phyloP scores from a whole-genome alignment of 2,113 vertebrate genomes.

The Delphinus delphis region DNA sequence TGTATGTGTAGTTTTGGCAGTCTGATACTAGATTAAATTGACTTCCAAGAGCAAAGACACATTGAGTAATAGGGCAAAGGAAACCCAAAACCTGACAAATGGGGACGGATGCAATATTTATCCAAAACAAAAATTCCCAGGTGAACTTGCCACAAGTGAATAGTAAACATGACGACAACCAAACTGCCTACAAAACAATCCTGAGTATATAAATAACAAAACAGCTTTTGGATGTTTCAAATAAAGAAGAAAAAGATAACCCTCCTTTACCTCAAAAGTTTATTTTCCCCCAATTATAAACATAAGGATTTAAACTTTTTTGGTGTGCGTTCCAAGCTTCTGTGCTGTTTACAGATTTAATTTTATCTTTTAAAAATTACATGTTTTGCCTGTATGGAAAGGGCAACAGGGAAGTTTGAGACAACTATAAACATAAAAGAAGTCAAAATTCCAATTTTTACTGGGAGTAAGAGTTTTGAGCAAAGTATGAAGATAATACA shows the following conservation, averaged over 20 bases:
- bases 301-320: neutral
- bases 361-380: constrained; percentile 38
- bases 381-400: neutral
- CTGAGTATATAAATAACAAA: neutral
- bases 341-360: neutral
- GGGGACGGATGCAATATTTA: neutral
- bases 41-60: neutral
- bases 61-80: neutral
- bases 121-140: neutral
- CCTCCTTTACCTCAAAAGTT: neutral
- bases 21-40: neutral
- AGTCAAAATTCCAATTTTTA: constrained; percentile 19
- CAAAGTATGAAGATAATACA: neutral
- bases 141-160: neutral
- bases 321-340: neutral
- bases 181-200: neutral
- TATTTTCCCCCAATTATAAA: neutral
- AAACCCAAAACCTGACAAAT: neutral
- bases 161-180: neutral
- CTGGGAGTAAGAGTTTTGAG: constrained; percentile 15
- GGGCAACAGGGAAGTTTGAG: neutral
- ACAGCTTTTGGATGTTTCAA: neutral
- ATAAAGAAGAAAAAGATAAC: neutral
- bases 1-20: neutral
- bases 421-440: neutral